Base-by-base conservation (phyloP, 2,888 invertebrate species). In the Epinotia bilunana region DNA sequence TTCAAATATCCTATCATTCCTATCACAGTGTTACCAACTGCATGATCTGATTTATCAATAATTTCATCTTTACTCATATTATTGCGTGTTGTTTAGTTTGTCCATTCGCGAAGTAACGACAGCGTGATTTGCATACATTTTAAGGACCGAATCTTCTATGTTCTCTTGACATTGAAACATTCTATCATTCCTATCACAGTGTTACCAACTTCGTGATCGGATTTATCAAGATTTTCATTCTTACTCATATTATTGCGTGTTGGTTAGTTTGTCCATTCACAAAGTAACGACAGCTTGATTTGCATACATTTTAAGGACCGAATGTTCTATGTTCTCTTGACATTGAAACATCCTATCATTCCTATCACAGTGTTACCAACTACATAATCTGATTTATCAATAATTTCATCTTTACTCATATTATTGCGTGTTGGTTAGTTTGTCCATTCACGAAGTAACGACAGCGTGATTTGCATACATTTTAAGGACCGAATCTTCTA, bases 261-360 rank as follows among this genome's bases (percentile, higher is more conserved):
- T n/a, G n/a, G n/a, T n/a, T n/a, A n/a, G n/a, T n/a, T n/a, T n/a
- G n/a, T n/a, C n/a, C n/a, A n/a, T n/a, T n/a, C n/a, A n/a, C n/a
- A n/a, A n/a, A n/a, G n/a, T n/a, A n/a, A n/a, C n/a, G n/a, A n/a
- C n/a, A n/a, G n/a, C n/a, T n/a, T n/a, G n/a, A n/a, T n/a, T n/a
- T n/a, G n/a, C n/a, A n/a, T n/a, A n/a, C n/a, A n/a, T n/a, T n/a
- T n/a, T n/a, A n/a, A n/a, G n/a, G n/a, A n/a, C n/a, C n/a, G n/a
- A n/a, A n/a, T n/a, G n/a, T 23, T 23, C 12, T 58, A 58, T 58
- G 6, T 68, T 58, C 39, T 68, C 57, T 65, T 65, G 53, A 65
- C 65, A 65, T 65, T 65, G 65, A 33, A 65, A 65, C 53, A 65
- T 65, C 65, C 65, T 65, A 65, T 33, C 28, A 28, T 28, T 28